Evolutionary conservation across 2,797 vertebrate genomes (phyloP), one percentile per base, ranked within the genome.

Genomic region (Sylvia borin): DNA sequence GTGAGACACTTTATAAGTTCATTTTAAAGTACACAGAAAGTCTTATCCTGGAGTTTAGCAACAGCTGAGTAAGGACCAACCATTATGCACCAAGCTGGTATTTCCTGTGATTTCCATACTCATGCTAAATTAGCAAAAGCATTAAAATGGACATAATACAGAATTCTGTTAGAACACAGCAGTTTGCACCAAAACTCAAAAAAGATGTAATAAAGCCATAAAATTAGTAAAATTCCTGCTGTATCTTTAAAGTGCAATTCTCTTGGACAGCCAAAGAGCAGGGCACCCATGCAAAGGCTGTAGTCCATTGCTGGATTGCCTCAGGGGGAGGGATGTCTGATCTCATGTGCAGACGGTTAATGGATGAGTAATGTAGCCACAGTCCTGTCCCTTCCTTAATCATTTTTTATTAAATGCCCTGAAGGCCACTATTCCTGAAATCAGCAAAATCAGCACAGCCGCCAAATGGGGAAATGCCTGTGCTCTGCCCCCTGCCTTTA

Each of bases 331-430:
- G 62, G 55, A 75, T 67, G 93, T 92, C 92, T 81, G 64, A 66
- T 91, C 85, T 76, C 43, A 42, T 91, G 67, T 3, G 3, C 80
- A 86, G 70, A 54, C 1, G 0, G 78, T 51, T 84, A 91, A 88
- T 67, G 60, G 88, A 79, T 15, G 7, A 73, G 65, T 76, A 91
- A 86, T 34, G 74, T 2, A 91, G 92, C 60, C 64, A 72, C 66
- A 79, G 66, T 70, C 64, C 68, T 89, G 88, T 91, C 92, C 90
- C 89, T 85, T 92, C 71, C 77, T 75, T 91, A 66, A 89, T 84
- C 4, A 47, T 42, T 83, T 82, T 93, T 94, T 90, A 88, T 88
- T 93, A 93, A 91, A 95, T 67, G 80, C 83, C 95, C 83, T 32
- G 42, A 70, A 93, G 91, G 94, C 66, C 70, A 9, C 38, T 79